A percentile compares a stretch with the other conserved stretches of the same genome.
phyloP scores from a whole-genome alignment of 2,888 invertebrate species.

The Argynnis bischoffii region DNA sequence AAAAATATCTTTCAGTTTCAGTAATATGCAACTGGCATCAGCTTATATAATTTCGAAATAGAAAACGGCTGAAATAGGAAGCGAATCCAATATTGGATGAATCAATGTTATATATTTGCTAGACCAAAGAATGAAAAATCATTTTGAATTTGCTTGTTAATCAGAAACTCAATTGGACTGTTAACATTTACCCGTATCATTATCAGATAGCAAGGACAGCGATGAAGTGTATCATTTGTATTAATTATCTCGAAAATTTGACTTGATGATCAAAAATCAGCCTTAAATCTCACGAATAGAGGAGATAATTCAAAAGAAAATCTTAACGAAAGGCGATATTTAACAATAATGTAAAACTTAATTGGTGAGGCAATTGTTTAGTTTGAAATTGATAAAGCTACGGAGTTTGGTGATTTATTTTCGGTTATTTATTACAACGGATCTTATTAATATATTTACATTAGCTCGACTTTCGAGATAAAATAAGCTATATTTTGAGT shows the following conservation, averaged over 20 bases:
- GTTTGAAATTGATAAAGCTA: slow-evolving; percentile 36
- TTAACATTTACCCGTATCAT: slow-evolving; percentile 28
- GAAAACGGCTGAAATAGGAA: neutral
- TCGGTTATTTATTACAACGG: slow-evolving; percentile 28
- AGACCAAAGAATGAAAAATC: neutral
- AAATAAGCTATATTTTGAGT: neutral
- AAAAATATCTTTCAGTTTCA: no score
- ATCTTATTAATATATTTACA: slow-evolving; percentile 11
- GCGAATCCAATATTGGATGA: neutral
- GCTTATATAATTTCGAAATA: neutral
- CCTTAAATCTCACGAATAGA: slow-evolving; percentile 8
- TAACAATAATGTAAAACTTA: slow-evolving; percentile 35
- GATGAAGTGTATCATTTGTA: slow-evolving; percentile 40
- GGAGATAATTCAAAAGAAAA: slow-evolving; percentile 21
- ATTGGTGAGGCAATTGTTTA: slow-evolving; percentile 38
- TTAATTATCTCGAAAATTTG: slow-evolving; percentile 40
- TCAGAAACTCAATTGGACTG: slow-evolving; percentile 24
- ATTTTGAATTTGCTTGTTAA: slow-evolving; percentile 9
- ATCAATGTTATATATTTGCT: neutral
- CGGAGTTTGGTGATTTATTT: slow-evolving; percentile 31
- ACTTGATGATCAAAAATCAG: neutral
- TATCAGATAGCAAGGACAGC: slow-evolving; percentile 38
- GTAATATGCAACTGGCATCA: neutral
- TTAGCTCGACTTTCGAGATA: slow-evolving; percentile 7
- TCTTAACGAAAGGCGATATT: slow-evolving; percentile 24